Base-by-base conservation (phyloP, 2,888 invertebrate species). In the Phaonia tiefii region DNA sequence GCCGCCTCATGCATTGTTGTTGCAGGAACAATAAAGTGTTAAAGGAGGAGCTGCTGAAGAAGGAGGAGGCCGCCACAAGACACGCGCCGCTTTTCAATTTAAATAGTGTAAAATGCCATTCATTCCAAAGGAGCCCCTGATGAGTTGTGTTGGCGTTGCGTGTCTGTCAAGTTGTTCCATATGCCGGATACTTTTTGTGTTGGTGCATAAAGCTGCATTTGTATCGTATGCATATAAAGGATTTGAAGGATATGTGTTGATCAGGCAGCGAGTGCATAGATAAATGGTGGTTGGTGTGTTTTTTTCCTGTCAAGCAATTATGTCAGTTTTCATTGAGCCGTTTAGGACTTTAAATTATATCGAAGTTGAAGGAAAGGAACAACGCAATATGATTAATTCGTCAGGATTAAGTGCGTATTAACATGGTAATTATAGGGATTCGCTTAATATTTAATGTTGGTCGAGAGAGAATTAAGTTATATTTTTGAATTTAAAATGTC, bases 111-210 rank as follows among this genome's bases (percentile, higher is more conserved):
- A 22, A 22, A 46, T 13, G 67, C 15, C 26, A 31, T 58, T 31
- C 58, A 39, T 20, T 3, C 46, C 46, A 15, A n/a, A n/a, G n/a
- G n/a, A n/a, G n/a, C 8, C 22, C 2, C 51, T 5, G 51, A 51
- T 20, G 60, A 39, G 39, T 39, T 60, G 60, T 51, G 17, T 51
- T 51, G 17, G n/a, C 49, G 17, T 49, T n/a, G 17, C 10, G 10
- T 60, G 60, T 15, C 39, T 60, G 39, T 60, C 60, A 60, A 60
- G 15, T 49, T 56, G 25, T 56, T 56, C 56, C 26, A 56, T 26
- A 26, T 10, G 26, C 56, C 25, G 26, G 56, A 56, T 46, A 15
- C 46, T n/a, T 46, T 8, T 46, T 15, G 15, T 2, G 3, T 2
- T 37, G n/a, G 46, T 46, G 20, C 39, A 37, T 2, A 37, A 31